Percentiles rank a stretch among this genome's conserved stretches.
These are phyloP conservation scores for Phymorhynchus buccinoides DNA, from an alignment of 1,140 invertebrate species.

Conservation along the genomic window DNA sequence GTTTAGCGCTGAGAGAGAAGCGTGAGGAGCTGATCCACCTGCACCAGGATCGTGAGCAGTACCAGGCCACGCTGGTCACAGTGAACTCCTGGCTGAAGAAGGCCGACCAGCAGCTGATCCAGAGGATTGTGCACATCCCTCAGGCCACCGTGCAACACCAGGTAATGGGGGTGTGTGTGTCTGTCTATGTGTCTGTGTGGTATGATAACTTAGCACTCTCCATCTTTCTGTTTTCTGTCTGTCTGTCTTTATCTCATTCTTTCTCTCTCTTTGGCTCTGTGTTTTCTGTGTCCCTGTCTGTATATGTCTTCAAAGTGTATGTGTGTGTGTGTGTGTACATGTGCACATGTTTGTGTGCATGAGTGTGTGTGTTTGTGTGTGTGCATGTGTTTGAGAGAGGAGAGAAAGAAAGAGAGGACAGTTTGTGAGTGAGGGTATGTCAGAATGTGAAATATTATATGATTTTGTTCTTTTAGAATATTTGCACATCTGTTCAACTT, in stretches of 20 bases:
- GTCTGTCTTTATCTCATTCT: too few relatives aligned
- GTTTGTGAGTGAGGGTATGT: not conserved
- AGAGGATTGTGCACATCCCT: conserved; percentile 56
- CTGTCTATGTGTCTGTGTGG: not conserved
- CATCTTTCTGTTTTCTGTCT: too few relatives aligned
- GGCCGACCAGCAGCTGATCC: conserved; percentile 57
- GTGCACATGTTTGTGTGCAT: too few relatives aligned
- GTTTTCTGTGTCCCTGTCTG: too few relatives aligned
- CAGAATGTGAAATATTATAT: not conserved
- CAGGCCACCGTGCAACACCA: conserved; percentile 58
- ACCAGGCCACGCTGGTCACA: conserved; percentile 47
- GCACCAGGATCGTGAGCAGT: conserved; percentile 57
- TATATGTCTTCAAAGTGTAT: not conserved
- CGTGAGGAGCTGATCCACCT: conserved; percentile 61
- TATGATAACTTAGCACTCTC: too few relatives aligned
- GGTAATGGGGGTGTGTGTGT: conserved; percentile 45
- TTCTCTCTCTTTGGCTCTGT: too few relatives aligned
- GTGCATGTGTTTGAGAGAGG: conserved; percentile 27
- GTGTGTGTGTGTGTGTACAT: not conserved
- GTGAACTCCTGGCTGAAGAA: conserved; percentile 59
- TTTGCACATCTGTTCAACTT: not conserved
- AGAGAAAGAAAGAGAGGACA: too few relatives aligned
- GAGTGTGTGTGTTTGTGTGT: conserved; percentile 25
- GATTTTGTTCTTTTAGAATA: too few relatives aligned
- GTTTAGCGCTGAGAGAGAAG: conserved; percentile 52